Evolutionary conservation across 2,888 invertebrate species (phyloP), one percentile per base, ranked within the genome.

Genomic region (Eudemis profundana): DNA sequence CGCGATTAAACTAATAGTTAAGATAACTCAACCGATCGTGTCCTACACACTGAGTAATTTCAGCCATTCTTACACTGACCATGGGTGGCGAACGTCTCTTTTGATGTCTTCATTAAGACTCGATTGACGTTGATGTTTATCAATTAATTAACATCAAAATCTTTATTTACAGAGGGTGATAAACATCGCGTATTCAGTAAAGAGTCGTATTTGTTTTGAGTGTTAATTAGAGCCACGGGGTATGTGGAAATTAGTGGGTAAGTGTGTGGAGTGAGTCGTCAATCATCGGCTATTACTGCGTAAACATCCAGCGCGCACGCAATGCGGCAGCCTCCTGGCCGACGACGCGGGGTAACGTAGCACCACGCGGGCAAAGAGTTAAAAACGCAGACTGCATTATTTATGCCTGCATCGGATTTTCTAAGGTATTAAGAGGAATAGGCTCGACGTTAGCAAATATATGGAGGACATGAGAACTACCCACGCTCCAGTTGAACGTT

Each of bases 1-100:
- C 78, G 72, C 83, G 78, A 90, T 89, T 90, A 89, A 78, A 84
- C 78, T 88, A 90, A 90, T 89, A 76, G 81, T 77, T 69, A 75
- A 78, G 78, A 90, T 90, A 82, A 88, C 78, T 90, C 85, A 87
- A 77, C 74, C 69, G 71, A 68, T 76, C 73, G 73, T 81, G 79
- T 78, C 19, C 76, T 75, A 81, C 81, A 80, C 74, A 76, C 74
- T 78, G 81, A 87, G 86, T 88, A 84, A 89, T 89, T 88, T 89
- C 85, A 83, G 85, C 84, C 72, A 83, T 85, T 86, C 85, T 84
- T 86, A 79, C 81, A 78, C 74, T 70, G 78, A 78, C 78, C 82
- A 82, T 85, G 87, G 87, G 87, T 86, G 88, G 87, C 78, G 71
- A 72, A 66, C 71, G 70, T 70, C 70, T 72, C 74, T 78, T 69